Conservation (phyloP, 2,113 vertebrate genomes). For the sheep (Ovis aries) region ARS-UI_Ramb_v3.0 NC_056056.1:88824501-88825000, state of each 20-base stretch:
- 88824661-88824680: background rate
- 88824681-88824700: background rate
- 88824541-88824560: background rate
- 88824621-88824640: background rate
- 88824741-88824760: background rate
- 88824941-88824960: background rate
- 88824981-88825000: background rate
- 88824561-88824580: background rate
- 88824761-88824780: background rate
- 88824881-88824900: background rate
- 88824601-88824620: background rate
- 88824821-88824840: background rate
- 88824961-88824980: background rate
- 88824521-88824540: background rate
- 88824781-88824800: background rate
- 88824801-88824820: background rate
- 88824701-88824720: background rate
- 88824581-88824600: background rate
- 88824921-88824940: background rate
- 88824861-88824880: background rate
- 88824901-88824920: background rate
- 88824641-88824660: background rate
- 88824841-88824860: background rate
- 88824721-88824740: constrained; percentile 9
- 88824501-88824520: background rate